Percentiles rank a stretch among this genome's conserved stretches.
Evolutionary conservation across 2,888 invertebrate genomes (phyloP).

Genomic region (Campaea margaritaria): DNA sequence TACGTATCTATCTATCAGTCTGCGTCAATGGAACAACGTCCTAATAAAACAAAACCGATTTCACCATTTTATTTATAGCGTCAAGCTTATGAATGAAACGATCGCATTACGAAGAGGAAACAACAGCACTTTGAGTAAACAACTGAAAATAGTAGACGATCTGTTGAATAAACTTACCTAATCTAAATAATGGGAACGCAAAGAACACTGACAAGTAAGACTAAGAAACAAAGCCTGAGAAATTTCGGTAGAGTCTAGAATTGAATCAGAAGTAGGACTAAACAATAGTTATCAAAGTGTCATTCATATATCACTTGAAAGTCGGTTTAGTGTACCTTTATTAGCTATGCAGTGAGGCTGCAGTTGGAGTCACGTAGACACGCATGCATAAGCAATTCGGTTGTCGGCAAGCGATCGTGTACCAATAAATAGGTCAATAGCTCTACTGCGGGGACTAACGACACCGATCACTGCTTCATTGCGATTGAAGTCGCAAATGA

Average conservation of each 20-base stretch:
- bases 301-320: constrained; percentile 37
- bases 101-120: constrained; percentile 9
- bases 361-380: constrained; percentile 69
- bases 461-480: constrained; percentile 23
- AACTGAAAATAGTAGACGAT: constrained; percentile 7
- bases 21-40: constrained; percentile 8
- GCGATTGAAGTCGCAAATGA: constrained; percentile 24
- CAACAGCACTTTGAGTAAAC: constrained; percentile 9
- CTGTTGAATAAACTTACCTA: background rate
- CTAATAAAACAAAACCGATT: constrained; percentile 5
- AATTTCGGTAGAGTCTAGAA: constrained; percentile 27
- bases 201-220: constrained; percentile 14
- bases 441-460: constrained; percentile 47
- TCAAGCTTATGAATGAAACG: constrained; percentile 7
- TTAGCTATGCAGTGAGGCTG: constrained; percentile 70
- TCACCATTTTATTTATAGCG: constrained; percentile 14
- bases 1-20: constrained; percentile 9
- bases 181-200: background rate
- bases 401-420: constrained; percentile 68
- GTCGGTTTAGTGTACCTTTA: constrained; percentile 50
- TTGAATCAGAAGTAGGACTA: constrained; percentile 34
- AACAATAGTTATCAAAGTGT: constrained; percentile 47
- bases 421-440: constrained; percentile 78
- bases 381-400: constrained; percentile 79
- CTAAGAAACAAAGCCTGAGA: no score